Conservation (phyloP, 2,113 vertebrate species). For the Emydura subglobosa region DNA sequence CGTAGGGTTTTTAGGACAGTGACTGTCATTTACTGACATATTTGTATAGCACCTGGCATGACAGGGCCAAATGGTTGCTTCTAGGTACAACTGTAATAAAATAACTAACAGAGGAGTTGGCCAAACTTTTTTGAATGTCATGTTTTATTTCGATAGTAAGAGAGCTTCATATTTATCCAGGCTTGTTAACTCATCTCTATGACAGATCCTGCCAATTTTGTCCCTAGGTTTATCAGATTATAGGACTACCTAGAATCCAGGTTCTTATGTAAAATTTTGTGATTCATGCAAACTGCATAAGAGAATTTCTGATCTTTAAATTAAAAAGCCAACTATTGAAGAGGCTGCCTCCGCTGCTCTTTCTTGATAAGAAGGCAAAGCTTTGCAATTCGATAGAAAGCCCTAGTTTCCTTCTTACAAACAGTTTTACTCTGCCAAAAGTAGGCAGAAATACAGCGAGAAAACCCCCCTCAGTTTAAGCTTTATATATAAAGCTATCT, state of each 20-base stretch:
- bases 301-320: conserved; percentile 69
- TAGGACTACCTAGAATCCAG: not conserved
- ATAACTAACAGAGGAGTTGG: fast-evolving
- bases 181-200: fast-evolving
- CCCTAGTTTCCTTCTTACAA: conserved; percentile 22
- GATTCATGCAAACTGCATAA: conserved; percentile 23
- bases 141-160: fast-evolving
- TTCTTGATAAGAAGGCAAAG: conserved; percentile 73
- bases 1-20: too few species aligned
- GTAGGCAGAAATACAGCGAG: conserved; percentile 47
- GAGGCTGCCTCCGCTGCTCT: conserved; percentile 66
- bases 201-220: not conserved
- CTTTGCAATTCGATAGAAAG: conserved; percentile 62
- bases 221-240: not conserved
- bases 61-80: not conserved
- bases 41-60: fast-evolving
- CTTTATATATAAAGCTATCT: conserved; percentile 63
- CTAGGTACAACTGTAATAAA: not conserved
- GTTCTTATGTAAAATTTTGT: conserved; percentile 16
- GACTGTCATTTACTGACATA: fast-evolving
- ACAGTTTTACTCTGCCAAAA: conserved; percentile 46
- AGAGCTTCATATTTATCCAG: not conserved
- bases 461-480: conserved; percentile 65
- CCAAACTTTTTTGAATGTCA: fast-evolving
- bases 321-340: conserved; percentile 63